Conservation (phyloP, 2,888 invertebrate genomes). For the Tridacna gigas region DNA sequence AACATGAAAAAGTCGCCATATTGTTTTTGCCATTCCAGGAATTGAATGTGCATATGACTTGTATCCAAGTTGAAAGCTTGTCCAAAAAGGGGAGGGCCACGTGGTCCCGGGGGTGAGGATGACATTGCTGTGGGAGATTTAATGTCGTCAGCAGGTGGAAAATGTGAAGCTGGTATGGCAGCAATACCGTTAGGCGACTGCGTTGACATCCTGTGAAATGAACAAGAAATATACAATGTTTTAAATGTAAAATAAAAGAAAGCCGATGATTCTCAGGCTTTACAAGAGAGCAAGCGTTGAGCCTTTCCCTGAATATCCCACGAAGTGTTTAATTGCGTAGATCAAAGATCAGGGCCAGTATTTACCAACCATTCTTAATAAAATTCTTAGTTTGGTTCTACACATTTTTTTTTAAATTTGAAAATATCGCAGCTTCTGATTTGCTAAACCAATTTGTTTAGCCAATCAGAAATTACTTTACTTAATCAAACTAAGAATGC, state of each 20-base stretch:
- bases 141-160: not conserved
- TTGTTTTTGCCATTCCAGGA: constrained; percentile 65
- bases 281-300: not conserved
- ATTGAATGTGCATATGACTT: constrained; percentile 63
- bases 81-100: constrained; percentile 64
- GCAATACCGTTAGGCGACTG: constrained; percentile 1
- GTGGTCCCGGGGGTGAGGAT: constrained; percentile 64
- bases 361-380: too few relatives aligned
- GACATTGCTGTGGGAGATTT: constrained; percentile 5
- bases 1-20: constrained; percentile 67
- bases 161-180: constrained; percentile 4
- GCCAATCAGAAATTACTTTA: too few relatives aligned
- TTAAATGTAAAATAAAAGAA: too few relatives aligned
- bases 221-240: not conserved
- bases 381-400: too few relatives aligned
- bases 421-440: too few relatives aligned
- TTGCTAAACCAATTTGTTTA: too few relatives aligned
- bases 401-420: too few relatives aligned
- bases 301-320: too few relatives aligned
- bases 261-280: not conserved
- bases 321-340: too few relatives aligned
- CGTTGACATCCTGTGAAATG: constrained; percentile 3
- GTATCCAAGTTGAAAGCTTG: constrained; percentile 62
- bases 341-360: too few relatives aligned
- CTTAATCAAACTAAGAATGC: too few relatives aligned